Base-by-base conservation (phyloP, 2,113 vertebrate genomes). In the Corythornis madagascariensis region DNA sequence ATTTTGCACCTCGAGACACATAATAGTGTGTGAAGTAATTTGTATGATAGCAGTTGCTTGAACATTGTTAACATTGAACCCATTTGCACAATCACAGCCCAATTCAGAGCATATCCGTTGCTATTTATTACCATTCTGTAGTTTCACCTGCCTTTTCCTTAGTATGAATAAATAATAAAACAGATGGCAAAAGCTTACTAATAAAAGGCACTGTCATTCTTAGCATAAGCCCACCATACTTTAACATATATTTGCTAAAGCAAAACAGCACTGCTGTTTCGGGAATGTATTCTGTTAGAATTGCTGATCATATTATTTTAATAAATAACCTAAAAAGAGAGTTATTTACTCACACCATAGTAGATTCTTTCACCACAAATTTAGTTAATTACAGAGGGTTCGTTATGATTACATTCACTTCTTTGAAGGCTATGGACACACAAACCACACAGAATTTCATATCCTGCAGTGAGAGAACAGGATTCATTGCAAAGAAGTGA, bases 101-200 rank as follows among this genome's bases (percentile, higher is more conserved):
- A 94, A 94, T 95, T 97, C 91, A 95, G 59, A 35, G 63, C 75
- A 80, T 84, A 92, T 86, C 84, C 80, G 83, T 20, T 90, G 47
- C 82, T 94, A 88, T 92, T 96, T 97, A 95, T 96, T 96, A 97
- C 66, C 80, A 97, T 96, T 95, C 76, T 97, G 86, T 87, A 89
- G 76, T 93, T 94, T 98, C 97, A 98, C 97, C 96, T 98, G 89
- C 76, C 73, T 96, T 93, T 95, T 86, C 66, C 82, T 74, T 89
- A 78, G 52, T 73, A 95, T 97, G 97, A 98, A 97, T 98, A 97
- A 97, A 96, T 97, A 95, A 97, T 96, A 95, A 93, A 97, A 87
- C 96, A 98, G 97, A 97, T 97, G 97, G 94, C 50, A 92, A 96
- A 96, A 93, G 76, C 95, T 96, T 96, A 97, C 92, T 96, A 96